Base-by-base conservation (phyloP, 2,113 vertebrate genomes). In the Catagonus wagneri region DNA sequence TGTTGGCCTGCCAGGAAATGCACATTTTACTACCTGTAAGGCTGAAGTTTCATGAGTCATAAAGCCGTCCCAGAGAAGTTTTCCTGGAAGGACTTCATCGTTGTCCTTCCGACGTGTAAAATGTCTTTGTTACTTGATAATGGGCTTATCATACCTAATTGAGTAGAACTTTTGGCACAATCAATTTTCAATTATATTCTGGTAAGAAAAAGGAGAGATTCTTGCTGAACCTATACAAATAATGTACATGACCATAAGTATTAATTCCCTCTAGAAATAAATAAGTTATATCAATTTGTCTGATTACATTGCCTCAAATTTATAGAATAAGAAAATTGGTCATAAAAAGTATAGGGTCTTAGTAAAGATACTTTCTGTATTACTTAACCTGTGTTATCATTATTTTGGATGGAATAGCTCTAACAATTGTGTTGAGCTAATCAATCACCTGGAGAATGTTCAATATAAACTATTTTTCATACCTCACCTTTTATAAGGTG, bases 1-100 rank as follows among this genome's bases (percentile, higher is more conserved):
- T 86, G 50, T 15, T 81, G 54, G 29, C 14, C 58, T 87, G 61
- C 71, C 44, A 63, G 60, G 83, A 95, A 96, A 90, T 79, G 56
- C 58, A 93, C 32, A 23, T 60, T 69, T 72, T 78, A 39, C 3
- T 86, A 36, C 11, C 61, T 8, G 9, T 76, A 66, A 95, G 2
- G 1, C 60, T 69, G 23, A 36, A 79, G 87, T 85, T 87, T 86
- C 32, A 2, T 85, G 83, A 83, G 50, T 81, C 29, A 39, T 68
- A 63, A 76, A 93, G 2, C 13, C 10, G 50, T 27, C 6, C 7
- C 60, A 90, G 36, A 78, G 23, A 34, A 20, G 27, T 86, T 95
- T 94, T 88, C 68, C 56, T 19, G n/a, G 56, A 23, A 84, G n/a
- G 61, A 80, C n/a, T 71, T 69, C 25, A 27, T 44, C 11, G 50